These are phyloP conservation scores for Amblyteles armatorius DNA, from an alignment of 2,888 invertebrate species.

Conservation along the genomic window DNA sequence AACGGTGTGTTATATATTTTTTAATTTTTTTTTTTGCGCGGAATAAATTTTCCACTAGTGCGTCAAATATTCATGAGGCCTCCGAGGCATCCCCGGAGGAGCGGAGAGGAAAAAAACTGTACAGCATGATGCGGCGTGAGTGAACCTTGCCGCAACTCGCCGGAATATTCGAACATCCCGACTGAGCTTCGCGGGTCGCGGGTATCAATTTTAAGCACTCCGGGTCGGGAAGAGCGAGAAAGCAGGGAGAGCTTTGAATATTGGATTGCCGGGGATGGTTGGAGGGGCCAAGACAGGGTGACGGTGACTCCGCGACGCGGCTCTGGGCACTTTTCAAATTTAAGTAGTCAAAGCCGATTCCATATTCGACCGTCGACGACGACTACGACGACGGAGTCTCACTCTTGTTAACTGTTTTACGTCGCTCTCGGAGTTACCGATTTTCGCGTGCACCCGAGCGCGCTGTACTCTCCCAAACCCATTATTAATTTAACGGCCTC, in stretches of 20 bases:
- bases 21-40: background rate
- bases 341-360: slow-evolving; percentile 57
- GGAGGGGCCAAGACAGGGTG: background rate
- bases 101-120: slow-evolving; percentile 5
- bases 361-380: slow-evolving; percentile 6
- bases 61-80: slow-evolving; percentile 54
- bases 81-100: background rate
- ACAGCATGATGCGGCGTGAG: slow-evolving; percentile 36
- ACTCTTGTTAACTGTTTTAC: background rate
- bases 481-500: slow-evolving; percentile 1
- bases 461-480: background rate
- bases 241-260: slow-evolving; percentile 47
- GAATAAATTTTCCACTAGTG: slow-evolving; percentile 41
- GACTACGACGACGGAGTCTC: background rate
- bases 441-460: slow-evolving; percentile 6
- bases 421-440: background rate
- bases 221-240: slow-evolving; percentile 8
- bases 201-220: slow-evolving; percentile 58
- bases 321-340: slow-evolving; percentile 48
- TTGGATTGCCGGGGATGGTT: slow-evolving; percentile 48
- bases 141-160: slow-evolving; percentile 15
- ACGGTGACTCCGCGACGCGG: slow-evolving; percentile 1
- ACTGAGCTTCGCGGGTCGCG: slow-evolving; percentile 24
- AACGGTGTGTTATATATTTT: background rate
- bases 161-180: slow-evolving; percentile 39